Percentiles rank a stretch among this genome's conserved stretches.
These are phyloP conservation scores for Paradoxurus hermaphroditus DNA, from an alignment of 2,113 vertebrate genomes.

Conservation along the genomic window DNA sequence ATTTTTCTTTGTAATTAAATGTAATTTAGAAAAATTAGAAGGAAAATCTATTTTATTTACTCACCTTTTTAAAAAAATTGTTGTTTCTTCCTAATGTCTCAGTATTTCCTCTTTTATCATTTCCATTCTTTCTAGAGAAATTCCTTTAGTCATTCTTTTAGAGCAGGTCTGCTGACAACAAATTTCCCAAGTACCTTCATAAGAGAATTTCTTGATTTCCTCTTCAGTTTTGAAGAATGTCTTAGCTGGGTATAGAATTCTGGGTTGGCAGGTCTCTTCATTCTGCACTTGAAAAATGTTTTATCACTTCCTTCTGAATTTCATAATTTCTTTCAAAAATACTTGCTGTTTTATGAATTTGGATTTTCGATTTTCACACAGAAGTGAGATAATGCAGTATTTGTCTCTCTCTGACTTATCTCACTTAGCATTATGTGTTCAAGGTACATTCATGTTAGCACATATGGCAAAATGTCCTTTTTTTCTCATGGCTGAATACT, in stretches of 20 bases:
- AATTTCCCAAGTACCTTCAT: neutral
- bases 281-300: neutral
- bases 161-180: neutral
- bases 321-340: neutral
- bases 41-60: neutral
- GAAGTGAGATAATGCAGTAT: neutral
- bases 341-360: neutral
- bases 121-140: neutral
- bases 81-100: neutral
- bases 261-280: neutral
- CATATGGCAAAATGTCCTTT: neutral
- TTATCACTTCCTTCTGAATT: neutral
- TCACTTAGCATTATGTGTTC: neutral
- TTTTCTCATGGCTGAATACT: neutral
- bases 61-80: neutral
- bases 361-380: neutral
- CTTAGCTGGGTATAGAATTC: neutral
- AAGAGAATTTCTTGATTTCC: neutral
- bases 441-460: neutral
- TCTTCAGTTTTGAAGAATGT: neutral
- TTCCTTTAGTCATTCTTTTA: neutral
- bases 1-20: neutral
- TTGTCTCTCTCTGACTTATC: neutral
- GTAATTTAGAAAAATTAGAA: neutral
- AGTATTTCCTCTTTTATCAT: neutral